phyloP scores from a whole-genome alignment of 1,140 invertebrate species.

The Pectinophora gossypiella region DNA sequence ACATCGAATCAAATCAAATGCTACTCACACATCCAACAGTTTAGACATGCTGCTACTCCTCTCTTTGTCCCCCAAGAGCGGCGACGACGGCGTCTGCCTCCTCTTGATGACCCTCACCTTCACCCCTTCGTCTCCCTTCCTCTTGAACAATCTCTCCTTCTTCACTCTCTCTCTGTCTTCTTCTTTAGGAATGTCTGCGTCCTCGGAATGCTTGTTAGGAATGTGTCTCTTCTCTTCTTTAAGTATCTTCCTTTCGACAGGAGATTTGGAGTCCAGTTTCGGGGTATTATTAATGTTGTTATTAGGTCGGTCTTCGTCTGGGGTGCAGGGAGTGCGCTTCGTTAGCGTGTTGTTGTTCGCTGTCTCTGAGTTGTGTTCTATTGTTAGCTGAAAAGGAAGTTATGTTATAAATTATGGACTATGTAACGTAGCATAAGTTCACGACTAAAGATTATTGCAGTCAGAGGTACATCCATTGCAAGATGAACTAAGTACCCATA shows the following conservation, averaged over 20 bases:
- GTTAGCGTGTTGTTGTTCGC: conserved; percentile 30
- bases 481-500: too few species aligned
- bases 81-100: conserved; percentile 53
- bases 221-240: conserved; percentile 31
- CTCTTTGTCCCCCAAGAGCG: conserved; percentile 80
- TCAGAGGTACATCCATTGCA: too few species aligned
- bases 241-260: conserved; percentile 27
- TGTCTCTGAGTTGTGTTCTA: conserved; percentile 90
- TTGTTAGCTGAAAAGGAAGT: conserved; percentile 80
- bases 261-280: conserved; percentile 25
- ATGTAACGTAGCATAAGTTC: too few species aligned
- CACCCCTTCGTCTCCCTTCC: conserved; percentile 79
- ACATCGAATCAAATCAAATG: too few species aligned
- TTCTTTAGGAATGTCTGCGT: conserved; percentile 28
- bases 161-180: conserved; percentile 57
- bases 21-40: conserved; percentile 83
- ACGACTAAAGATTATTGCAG: too few species aligned
- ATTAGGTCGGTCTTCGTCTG: conserved; percentile 4
- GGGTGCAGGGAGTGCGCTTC: conserved; percentile 10
- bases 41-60: conserved; percentile 90
- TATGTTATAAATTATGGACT: too few species aligned
- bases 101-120: conserved; percentile 67
- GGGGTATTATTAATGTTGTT: conserved; percentile 13
- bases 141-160: conserved; percentile 80
- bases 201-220: conserved; percentile 22